phyloP scores from a whole-genome alignment of 2,888 invertebrate genomes.

The Leistus spinibarbis region DNA sequence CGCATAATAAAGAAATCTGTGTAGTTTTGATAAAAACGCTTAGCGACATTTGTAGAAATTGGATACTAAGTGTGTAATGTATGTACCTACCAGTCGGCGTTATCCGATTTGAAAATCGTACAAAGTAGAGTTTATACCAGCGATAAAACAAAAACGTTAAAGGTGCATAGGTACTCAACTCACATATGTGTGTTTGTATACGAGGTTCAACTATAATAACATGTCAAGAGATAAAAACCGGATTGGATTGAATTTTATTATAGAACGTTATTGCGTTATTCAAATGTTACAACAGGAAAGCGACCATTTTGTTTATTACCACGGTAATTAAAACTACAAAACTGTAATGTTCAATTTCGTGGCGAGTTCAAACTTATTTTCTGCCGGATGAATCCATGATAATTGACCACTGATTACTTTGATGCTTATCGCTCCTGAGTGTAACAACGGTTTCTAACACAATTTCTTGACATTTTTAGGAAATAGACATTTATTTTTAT shows the following conservation, averaged over 20 bases:
- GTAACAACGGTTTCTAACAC: neutral
- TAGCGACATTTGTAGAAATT: slow-evolving; percentile 8
- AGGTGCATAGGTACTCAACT: too few species aligned
- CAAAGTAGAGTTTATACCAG: slow-evolving; percentile 28
- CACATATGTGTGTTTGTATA: slow-evolving; percentile 1
- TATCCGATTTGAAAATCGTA: slow-evolving; percentile 26
- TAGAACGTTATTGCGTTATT: slow-evolving; percentile 19
- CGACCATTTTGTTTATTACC: slow-evolving; percentile 14
- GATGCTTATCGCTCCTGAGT: neutral
- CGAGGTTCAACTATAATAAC: slow-evolving; percentile 14
- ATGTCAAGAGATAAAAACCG: slow-evolving; percentile 16
- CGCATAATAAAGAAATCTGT: too few species aligned
- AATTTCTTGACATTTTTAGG: neutral
- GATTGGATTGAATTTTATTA: slow-evolving; percentile 37
- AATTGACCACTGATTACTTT: neutral
- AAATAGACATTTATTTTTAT: neutral
- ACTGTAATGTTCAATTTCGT: neutral
- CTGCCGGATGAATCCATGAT: neutral
- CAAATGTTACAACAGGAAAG: slow-evolving; percentile 20
- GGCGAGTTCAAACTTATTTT: neutral
- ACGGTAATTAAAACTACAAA: slow-evolving; percentile 23
- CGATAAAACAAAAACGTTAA: slow-evolving; percentile 20
- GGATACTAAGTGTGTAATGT: slow-evolving; percentile 4
- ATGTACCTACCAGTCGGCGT: neutral
- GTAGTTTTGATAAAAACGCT: neutral